Base-by-base conservation (phyloP, 2,888 invertebrate species). In the Oxyteleia sp. region DNA sequence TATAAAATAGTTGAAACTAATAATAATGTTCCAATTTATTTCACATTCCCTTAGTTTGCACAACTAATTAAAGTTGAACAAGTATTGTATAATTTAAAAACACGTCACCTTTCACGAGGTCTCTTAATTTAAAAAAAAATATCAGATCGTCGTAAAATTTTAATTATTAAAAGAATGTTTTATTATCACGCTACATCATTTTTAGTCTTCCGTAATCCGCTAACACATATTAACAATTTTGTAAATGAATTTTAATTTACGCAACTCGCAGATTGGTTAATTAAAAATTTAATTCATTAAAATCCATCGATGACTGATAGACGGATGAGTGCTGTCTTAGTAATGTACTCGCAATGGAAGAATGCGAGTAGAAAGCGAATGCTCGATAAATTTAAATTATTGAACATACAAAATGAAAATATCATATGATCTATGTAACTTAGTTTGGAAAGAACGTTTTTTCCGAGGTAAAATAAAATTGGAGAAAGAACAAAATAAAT, bases 341-440 rank as follows among this genome's bases (percentile, higher is more conserved):
- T n/a, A n/a, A n/a, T n/a, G n/a, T n/a, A n/a, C n/a, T n/a, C n/a
- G n/a, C 1, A 32, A 53, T 29, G 11, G 32, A 13, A 35, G n/a
- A 11, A 51, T 26, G 13, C 1, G 15, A 43, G 20, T 3, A 45
- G 11, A 47, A 29, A n/a, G 8, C n/a, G 35, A 49, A 51, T 38
- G 29, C 59, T 35, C 16, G 51, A 15, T 10, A 38, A 29, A 53
- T 13, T 45, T 32, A 76, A 72, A 45, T 61, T 49, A 75, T 79
- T 41, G 74, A 51, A 49, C 59, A 63, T 35, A n/a, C 51, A 43
- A 51, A 66, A 80, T 66, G 69, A 45, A 76, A 71, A 87, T 80
- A 68, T 26, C 64, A 72, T 43, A 80, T 80, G 61, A 74, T 80
- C 53, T 55, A 51, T 74, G 68, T 68, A 80, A 74, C 80, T 71